Evolutionary conservation across 2,888 invertebrate species (phyloP), one percentile per base, ranked within the genome.

Genomic region (Rhodophaea formosa): DNA sequence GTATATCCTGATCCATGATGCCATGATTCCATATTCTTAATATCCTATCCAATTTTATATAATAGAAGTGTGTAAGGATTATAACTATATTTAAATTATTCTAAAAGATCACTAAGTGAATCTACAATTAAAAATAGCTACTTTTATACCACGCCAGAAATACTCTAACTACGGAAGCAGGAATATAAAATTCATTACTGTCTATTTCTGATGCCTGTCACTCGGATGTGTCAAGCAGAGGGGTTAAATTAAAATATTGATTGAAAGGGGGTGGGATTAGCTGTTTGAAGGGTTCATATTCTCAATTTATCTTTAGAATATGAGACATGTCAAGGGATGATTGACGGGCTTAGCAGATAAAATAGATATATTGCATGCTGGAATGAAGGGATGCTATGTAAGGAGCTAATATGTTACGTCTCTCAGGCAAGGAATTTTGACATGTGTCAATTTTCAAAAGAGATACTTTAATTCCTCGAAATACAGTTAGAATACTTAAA

Each of bases 181-280:
- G 16, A 51, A 51, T 15, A 51, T 16, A 12, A 35, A 51, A 51
- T 12, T 35, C 16, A 32, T 51, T 51, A 51, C 12, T 39, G 35
- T 51, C 51, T 35, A 51, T 51, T 39, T 51, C 16, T 39, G 12
- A 10, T n/a, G 7, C 17, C 3, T 32, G 51, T 51, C 51, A 35
- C 51, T 46, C 46, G 30, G 15, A 47, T 35, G 16, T 35, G 51
- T 7, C 15, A 39, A 1, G 35, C 3, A 1, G 35, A 3, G 8
- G 51, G 51, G 35, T 35, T 35, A 51, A 35, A 35, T 51, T 51
- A 39, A 35, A 51, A 35, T 51, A 39, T 51, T 35, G 32, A 51
- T 51, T 51, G 16, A 0, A 10, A 39, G 35, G 14, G 17, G 35
- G 51, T 8, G 35, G 30, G 47, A 49, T 49, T 49, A 49, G 30